Evolutionary conservation across 2,797 vertebrate species (phyloP).

Genomic region (Acrocephalus scirpaceus): DNA sequence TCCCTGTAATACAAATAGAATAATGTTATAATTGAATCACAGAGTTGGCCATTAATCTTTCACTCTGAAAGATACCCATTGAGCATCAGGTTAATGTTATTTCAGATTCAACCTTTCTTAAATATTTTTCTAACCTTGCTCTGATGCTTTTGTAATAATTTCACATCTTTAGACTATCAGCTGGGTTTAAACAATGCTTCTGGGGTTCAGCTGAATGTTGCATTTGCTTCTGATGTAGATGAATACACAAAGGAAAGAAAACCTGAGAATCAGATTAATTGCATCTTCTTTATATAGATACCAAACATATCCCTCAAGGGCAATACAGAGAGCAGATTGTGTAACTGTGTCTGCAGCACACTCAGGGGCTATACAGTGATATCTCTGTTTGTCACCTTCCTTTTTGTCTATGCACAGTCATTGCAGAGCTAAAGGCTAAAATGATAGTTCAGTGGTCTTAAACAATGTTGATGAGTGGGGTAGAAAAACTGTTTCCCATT

Average conservation of each 20-base stretch:
- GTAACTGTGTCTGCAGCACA: background rate
- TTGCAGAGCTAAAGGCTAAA: background rate
- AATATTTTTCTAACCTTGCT: background rate
- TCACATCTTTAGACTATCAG: background rate
- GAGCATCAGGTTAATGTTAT: background rate
- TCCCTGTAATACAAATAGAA: background rate
- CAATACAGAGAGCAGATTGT: background rate
- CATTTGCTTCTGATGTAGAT: background rate
- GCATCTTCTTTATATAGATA: background rate
- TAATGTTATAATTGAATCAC: background rate
- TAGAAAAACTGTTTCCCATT: background rate
- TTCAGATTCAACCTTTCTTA: background rate
- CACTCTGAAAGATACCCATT: background rate
- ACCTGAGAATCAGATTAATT: background rate
- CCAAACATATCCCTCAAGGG: background rate
- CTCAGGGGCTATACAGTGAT: background rate
- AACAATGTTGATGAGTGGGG: background rate
- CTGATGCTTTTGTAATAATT: background rate
- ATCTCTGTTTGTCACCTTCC: background rate
- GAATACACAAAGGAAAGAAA: background rate
- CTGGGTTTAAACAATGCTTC: background rate
- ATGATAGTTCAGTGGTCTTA: background rate
- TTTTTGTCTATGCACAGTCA: background rate
- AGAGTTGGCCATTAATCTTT: background rate
- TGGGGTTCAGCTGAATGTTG: background rate